A percentile compares a stretch with the other conserved stretches of the same genome.
phyloP scores from a whole-genome alignment of 2,797 vertebrate species.

The Anabacerthia variegaticeps region DNA sequence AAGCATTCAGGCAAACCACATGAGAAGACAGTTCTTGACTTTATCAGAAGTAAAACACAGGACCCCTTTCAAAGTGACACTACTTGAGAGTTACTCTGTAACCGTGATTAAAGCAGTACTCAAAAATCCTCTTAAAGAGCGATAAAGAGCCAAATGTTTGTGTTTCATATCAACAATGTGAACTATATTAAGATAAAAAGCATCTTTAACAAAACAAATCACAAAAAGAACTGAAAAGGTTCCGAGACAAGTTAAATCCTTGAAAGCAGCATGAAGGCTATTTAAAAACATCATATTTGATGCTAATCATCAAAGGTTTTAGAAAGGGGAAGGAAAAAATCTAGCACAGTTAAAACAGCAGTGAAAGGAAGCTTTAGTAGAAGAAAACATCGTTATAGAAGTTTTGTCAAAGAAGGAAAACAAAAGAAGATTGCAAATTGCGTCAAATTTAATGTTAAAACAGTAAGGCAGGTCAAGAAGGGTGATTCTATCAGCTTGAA shows the following conservation, averaged over 20 bases:
- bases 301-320: background rate
- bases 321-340: background rate
- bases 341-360: background rate
- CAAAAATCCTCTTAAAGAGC: background rate
- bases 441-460: background rate
- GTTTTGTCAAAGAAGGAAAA: background rate
- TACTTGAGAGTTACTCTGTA: background rate
- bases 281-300: background rate
- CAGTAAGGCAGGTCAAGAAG: background rate
- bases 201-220: background rate
- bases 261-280: background rate
- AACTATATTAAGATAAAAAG: background rate
- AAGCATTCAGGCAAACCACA: background rate
- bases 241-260: background rate
- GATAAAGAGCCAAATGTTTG: background rate
- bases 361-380: background rate
- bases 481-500: background rate
- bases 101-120: background rate
- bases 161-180: background rate
- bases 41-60: background rate
- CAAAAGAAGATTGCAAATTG: background rate
- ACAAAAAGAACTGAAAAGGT: background rate
- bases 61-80: background rate
- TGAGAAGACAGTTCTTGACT: background rate
- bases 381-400: background rate